phyloP scores from a whole-genome alignment of 2,797 vertebrate genomes.

The Podarcis lilfordi region DNA sequence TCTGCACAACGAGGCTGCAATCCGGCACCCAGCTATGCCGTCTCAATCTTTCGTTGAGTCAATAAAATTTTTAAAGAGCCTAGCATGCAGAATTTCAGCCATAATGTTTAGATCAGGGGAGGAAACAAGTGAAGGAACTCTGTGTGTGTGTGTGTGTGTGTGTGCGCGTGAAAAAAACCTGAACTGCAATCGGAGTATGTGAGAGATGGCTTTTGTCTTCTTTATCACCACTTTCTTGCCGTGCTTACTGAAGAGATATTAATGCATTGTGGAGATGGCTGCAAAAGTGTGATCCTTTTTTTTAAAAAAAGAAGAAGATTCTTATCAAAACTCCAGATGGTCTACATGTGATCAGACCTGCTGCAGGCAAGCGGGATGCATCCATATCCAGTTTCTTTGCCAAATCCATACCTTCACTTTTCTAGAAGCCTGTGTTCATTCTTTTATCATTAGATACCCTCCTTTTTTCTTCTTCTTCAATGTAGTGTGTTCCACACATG shows the following conservation, averaged over 20 bases:
- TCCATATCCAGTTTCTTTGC: slow-evolving; percentile 56
- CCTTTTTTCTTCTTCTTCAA: slow-evolving; percentile 26
- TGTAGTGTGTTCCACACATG: slow-evolving; percentile 43
- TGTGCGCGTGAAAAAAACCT: slow-evolving; percentile 36
- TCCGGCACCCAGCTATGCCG: background rate
- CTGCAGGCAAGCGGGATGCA: slow-evolving; percentile 66
- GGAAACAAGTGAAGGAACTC: slow-evolving; percentile 58
- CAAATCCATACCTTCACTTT: slow-evolving; percentile 67
- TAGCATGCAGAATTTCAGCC: slow-evolving; percentile 17
- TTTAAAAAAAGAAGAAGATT: slow-evolving; percentile 27
- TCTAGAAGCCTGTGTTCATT: slow-evolving; percentile 52
- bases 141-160: slow-evolving; percentile 52
- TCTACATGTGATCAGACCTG: slow-evolving; percentile 58
- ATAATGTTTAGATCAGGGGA: slow-evolving; percentile 64
- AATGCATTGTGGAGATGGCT: slow-evolving; percentile 63
- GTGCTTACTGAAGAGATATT: slow-evolving; percentile 68
- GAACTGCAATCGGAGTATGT: slow-evolving; percentile 65
- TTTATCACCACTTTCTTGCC: slow-evolving; percentile 62
- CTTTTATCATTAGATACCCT: slow-evolving; percentile 16
- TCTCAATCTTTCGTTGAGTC: background rate
- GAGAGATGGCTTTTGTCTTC: slow-evolving; percentile 67
- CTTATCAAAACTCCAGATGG: slow-evolving; percentile 61
- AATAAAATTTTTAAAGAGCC: slow-evolving; percentile 5
- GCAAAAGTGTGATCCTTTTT: slow-evolving; percentile 50
- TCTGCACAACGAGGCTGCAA: slow-evolving; percentile 37